phyloP scores from a whole-genome alignment of 2,888 invertebrate species.

The Ariolimax columbianus region DNA sequence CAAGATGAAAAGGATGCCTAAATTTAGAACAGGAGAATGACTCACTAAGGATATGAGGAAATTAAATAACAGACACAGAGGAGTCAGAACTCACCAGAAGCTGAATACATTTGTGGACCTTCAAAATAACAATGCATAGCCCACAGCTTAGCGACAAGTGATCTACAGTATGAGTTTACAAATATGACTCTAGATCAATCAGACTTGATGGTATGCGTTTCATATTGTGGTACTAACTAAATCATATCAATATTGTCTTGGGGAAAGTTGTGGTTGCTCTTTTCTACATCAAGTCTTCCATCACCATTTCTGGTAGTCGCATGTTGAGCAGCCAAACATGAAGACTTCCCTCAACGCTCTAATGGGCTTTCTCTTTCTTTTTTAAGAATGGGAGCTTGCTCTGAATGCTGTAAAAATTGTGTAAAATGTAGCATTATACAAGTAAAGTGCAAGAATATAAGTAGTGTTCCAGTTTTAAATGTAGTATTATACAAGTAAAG shows the following conservation, averaged over 20 bases:
- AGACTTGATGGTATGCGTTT: background rate
- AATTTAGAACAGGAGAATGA: background rate
- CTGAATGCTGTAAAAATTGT: constrained; percentile 69
- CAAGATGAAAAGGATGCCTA: background rate
- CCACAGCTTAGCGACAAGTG: background rate
- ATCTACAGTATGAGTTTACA: background rate
- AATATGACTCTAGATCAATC: background rate
- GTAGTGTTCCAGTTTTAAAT: too few relatives aligned
- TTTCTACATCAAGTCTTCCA: background rate
- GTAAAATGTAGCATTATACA: too few relatives aligned
- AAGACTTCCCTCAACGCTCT: background rate
- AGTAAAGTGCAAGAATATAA: too few relatives aligned
- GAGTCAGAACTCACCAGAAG: background rate
- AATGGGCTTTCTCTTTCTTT: constrained; percentile 75
- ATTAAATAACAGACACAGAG: background rate
- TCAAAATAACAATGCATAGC: background rate
- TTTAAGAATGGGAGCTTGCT: constrained; percentile 76
- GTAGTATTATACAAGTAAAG: too few relatives aligned
- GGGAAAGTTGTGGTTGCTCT: background rate
- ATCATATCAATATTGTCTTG: background rate
- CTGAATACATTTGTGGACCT: background rate
- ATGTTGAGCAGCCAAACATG: background rate
- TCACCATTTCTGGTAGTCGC: background rate
- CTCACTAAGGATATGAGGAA: background rate
- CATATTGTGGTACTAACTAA: background rate